Evolutionary conservation across 2,797 vertebrate species (phyloP), one percentile per base, ranked within the genome.

Genomic region (Pseudocheirus occidentalis): DNA sequence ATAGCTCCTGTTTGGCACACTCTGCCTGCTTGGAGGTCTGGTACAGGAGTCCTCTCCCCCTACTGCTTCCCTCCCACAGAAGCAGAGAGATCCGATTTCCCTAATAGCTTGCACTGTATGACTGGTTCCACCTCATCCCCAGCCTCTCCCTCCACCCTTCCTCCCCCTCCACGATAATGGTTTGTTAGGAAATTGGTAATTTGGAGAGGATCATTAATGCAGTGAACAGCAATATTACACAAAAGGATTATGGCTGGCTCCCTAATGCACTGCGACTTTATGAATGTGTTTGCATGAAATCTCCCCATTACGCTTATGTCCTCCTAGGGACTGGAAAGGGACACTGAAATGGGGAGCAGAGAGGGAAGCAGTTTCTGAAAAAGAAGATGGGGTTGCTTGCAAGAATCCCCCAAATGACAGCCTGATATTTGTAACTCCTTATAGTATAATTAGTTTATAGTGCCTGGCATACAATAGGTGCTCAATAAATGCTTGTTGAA

Each of bases 161-260:
- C 46, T 87, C 57, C 90, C 93, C 93, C 24, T 94, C 94, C 28
- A 5, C 5, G 81, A 28, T 95, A 59, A 95, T 81, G 62, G 91
- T 87, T 95, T 92, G 54, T 92, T 92, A 92, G 92, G 91, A 95
- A 91, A 94, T n/a, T 81, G 95, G 92, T 93, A 56, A 92, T 91
- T 87, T 55, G 73, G 57, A 55, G 90, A 66, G 87, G 55, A 59
- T 91, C 95, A 34, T 96, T 93, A 93, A 89, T 59, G 58, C 91
- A 55, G 16, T 29, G 91, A 95, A 57, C 89, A 91, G 90, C 95
- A 92, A 57, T 55, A 93, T n/a, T 54, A 46, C 91, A 56, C 55
- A 16, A 57, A 91, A 96, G 52, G 92, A 56, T 91, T 40, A 13
- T 29, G 54, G 95, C 28, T 29, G n/a, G 90, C 59, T 91, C 94